Conservation (phyloP, 2,797 vertebrate species). For the Rhinoraja longicauda region DNA sequence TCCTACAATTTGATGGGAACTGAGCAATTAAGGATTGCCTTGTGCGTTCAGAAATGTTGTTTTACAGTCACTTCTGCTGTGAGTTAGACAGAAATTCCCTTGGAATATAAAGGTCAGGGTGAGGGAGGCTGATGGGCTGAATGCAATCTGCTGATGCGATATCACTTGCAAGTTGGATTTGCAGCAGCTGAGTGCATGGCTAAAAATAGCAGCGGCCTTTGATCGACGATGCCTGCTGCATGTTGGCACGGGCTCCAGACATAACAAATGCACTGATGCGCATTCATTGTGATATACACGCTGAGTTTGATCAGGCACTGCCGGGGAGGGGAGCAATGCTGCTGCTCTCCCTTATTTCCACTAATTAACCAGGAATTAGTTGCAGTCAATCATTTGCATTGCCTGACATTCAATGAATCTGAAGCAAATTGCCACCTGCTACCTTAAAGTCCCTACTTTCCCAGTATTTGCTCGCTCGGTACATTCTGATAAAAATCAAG, state of each 20-base stretch:
- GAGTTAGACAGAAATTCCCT: background rate
- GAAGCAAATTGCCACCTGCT: constrained; percentile 20
- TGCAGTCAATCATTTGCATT: background rate
- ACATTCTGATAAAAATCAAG: background rate
- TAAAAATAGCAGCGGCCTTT: constrained; percentile 67
- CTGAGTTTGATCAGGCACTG: background rate
- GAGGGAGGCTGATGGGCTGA: background rate
- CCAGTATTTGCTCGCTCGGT: background rate
- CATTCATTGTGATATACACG: constrained; percentile 53
- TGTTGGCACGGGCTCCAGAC: constrained; percentile 55
- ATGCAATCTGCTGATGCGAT: constrained; percentile 48
- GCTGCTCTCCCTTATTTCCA: background rate
- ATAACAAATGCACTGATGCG: constrained; percentile 44
- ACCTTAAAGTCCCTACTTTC: background rate
- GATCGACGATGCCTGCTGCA: constrained; percentile 55
- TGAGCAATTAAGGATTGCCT: background rate
- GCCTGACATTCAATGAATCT: constrained; percentile 19
- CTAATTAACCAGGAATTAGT: background rate
- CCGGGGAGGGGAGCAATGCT: background rate
- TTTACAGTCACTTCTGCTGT: background rate
- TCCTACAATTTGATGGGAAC: background rate
- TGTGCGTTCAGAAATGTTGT: constrained; percentile 7
- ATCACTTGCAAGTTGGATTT: constrained; percentile 61
- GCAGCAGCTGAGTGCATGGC: constrained; percentile 58
- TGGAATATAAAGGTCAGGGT: background rate